A percentile compares a stretch with the other conserved stretches of the same genome.
Evolutionary conservation across 1,140 invertebrate species (phyloP).

Genomic region (Bombus superbus): DNA sequence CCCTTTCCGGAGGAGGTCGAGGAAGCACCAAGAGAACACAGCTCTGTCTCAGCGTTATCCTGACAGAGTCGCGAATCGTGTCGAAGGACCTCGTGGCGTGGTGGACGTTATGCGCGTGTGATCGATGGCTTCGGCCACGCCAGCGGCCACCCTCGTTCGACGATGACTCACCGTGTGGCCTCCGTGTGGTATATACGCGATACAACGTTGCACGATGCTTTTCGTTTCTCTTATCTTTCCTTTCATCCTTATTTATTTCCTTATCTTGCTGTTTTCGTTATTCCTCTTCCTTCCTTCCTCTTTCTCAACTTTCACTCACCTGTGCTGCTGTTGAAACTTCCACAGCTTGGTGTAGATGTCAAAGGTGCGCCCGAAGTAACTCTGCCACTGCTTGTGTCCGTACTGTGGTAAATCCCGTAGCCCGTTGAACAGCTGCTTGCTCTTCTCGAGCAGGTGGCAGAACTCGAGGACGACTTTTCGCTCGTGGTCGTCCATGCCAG

Average conservation of each 20-base stretch:
- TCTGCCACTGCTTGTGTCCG: conserved; percentile 99
- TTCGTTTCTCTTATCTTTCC: not conserved
- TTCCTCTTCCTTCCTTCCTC: not conserved
- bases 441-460: conserved; percentile 97
- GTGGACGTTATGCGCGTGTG: not conserved
- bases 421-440: conserved; percentile 98
- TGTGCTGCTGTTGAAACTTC: conserved; percentile 99
- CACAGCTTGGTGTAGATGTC: conserved; percentile 99
- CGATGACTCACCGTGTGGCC: conserved; percentile 25
- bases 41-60: not conserved
- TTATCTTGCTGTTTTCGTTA: not conserved
- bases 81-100: conserved; percentile 41
- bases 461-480: conserved; percentile 98
- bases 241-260: not conserved
- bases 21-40: not conserved
- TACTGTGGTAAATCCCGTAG: conserved; percentile 97
- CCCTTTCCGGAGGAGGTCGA: not conserved
- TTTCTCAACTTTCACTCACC: conserved; percentile 81
- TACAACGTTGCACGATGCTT: not conserved
- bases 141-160: not conserved
- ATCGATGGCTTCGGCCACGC: conserved; percentile 19
- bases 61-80: not conserved
- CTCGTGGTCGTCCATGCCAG: conserved; percentile 93
- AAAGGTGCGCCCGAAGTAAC: conserved; percentile 98
- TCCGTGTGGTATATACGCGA: not conserved